Evolutionary conservation across 2,888 invertebrate species (phyloP).

Genomic region (Hedya salicella): DNA sequence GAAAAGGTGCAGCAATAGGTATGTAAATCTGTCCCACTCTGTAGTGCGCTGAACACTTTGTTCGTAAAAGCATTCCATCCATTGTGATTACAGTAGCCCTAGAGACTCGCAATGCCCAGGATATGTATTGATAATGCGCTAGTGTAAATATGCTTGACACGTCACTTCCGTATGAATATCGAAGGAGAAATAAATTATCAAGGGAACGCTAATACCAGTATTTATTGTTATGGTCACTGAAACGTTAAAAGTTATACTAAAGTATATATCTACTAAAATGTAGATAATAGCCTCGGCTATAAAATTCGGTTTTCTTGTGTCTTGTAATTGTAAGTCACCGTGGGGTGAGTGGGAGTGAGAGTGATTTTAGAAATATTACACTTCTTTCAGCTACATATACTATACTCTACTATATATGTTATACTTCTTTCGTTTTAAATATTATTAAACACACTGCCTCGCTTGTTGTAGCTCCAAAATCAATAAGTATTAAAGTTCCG

Average conservation of each 20-base stretch:
- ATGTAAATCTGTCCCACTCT: conserved; percentile 23
- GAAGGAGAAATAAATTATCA: conserved; percentile 27
- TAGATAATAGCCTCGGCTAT: too few species aligned
- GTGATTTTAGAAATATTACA: too few species aligned
- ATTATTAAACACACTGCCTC: too few species aligned
- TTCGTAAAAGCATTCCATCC: conserved; percentile 65
- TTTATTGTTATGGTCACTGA: too few species aligned
- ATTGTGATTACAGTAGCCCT: conserved; percentile 49
- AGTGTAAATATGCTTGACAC: conserved; percentile 31
- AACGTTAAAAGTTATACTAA: too few species aligned
- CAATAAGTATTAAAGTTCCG: conserved; percentile 8
- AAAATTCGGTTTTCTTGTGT: too few species aligned
- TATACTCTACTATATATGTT: too few species aligned
- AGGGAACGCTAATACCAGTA: neutral
- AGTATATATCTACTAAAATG: too few species aligned
- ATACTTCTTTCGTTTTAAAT: too few species aligned
- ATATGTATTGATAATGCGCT: conserved; percentile 31
- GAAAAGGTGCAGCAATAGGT: conserved; percentile 16
- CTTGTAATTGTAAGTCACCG: too few species aligned
- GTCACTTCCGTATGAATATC: conserved; percentile 39
- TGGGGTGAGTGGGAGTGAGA: too few species aligned
- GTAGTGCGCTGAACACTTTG: conserved; percentile 60
- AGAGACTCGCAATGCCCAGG: conserved; percentile 37
- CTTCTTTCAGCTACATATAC: too few species aligned
- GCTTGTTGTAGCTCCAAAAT: conserved; percentile 6